Evolutionary conservation across 2,888 invertebrate species (phyloP).

Genomic region (Amphipoea oculea): DNA sequence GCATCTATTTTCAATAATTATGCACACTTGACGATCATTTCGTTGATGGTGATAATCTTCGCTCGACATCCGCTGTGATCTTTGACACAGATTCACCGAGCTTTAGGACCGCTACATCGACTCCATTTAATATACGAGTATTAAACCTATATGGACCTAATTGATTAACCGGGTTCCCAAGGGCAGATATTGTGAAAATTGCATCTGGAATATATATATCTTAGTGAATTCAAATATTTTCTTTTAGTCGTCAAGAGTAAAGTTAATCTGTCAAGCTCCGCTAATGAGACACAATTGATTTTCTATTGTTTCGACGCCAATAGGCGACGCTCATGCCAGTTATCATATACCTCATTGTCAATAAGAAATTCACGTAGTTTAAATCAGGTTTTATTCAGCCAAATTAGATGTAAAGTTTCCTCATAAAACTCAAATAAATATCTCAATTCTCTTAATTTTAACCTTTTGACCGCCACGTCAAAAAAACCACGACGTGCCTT

Average conservation of each 20-base stretch:
- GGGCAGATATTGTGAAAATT: constrained; percentile 66
- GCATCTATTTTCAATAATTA: constrained; percentile 42
- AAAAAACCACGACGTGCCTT: too few relatives aligned
- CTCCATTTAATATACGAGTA: too few relatives aligned
- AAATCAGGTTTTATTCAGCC: background rate
- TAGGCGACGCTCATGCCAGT: background rate
- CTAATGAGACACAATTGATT: too few relatives aligned
- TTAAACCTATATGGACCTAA: constrained; percentile 72
- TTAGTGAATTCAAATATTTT: background rate
- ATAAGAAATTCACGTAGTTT: background rate
- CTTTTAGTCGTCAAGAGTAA: background rate
- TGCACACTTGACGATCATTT: constrained; percentile 46
- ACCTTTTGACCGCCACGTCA: too few relatives aligned
- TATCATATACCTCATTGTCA: background rate
- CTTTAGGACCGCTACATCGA: constrained; percentile 60
- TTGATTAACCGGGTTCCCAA: constrained; percentile 71
- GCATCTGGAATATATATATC: constrained; percentile 58
- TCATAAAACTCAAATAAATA: too few relatives aligned
- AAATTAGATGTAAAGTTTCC: background rate
- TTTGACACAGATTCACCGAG: constrained; percentile 67
- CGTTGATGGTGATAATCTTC: constrained; percentile 65
- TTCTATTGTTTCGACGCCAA: too few relatives aligned
- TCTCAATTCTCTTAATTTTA: too few relatives aligned
- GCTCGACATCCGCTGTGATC: constrained; percentile 69
- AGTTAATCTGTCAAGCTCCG: too few relatives aligned